phyloP scores from a whole-genome alignment of 2,797 vertebrate genomes.

The Okamejei kenojei region DNA sequence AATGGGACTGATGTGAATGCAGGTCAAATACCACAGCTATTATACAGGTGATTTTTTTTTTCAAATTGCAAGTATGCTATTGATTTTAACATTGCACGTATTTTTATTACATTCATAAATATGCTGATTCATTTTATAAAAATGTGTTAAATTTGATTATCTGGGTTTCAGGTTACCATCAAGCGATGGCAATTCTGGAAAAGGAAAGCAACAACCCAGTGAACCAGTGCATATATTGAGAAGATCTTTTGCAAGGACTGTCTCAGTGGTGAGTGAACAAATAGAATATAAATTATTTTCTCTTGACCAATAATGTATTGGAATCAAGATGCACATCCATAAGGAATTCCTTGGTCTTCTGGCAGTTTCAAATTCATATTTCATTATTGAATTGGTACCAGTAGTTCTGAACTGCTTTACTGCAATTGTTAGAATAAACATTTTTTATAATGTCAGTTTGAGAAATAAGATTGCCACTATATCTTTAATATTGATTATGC shows the following conservation, averaged over 20 bases:
- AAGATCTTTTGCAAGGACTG: constrained; percentile 90
- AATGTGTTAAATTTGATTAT: background rate
- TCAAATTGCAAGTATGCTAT: background rate
- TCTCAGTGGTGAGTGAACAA: constrained; percentile 77
- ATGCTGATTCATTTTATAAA: background rate
- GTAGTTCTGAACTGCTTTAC: background rate
- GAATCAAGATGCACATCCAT: too few relatives aligned
- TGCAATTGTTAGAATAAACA: background rate
- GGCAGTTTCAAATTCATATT: background rate
- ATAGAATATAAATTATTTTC: background rate
- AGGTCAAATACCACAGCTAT: constrained; percentile 91
- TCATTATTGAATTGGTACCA: background rate
- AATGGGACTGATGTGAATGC: constrained; percentile 98
- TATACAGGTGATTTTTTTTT: constrained; percentile 73
- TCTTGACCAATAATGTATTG: background rate
- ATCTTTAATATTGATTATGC: background rate
- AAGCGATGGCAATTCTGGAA: constrained; percentile 88
- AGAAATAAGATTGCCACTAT: background rate
- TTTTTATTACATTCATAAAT: background rate
- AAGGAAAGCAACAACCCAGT: constrained; percentile 94
- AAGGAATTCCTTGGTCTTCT: background rate
- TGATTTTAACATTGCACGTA: background rate
- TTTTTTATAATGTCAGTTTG: background rate
- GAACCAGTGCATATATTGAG: constrained; percentile 97
- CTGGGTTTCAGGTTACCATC: constrained; percentile 74